A percentile compares a stretch with the other conserved stretches of the same genome.
phyloP scores from a whole-genome alignment of 2,888 invertebrate species.

The Nebria salina region DNA sequence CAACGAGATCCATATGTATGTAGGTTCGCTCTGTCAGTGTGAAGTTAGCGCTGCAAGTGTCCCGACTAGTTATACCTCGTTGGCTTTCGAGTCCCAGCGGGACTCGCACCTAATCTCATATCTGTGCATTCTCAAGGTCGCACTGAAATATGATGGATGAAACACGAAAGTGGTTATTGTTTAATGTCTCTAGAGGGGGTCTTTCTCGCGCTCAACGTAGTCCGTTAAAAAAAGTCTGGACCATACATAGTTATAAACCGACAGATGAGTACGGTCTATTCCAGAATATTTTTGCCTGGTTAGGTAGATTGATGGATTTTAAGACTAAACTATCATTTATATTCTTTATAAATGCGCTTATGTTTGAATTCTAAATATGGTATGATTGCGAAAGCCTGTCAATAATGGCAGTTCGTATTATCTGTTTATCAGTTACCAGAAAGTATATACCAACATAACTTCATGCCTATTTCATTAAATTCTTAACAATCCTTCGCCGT shows the following conservation, averaged over 20 bases:
- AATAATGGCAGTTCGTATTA: too few relatives aligned
- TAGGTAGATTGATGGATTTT: not conserved
- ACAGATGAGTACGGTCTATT: not conserved
- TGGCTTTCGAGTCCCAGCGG: not conserved
- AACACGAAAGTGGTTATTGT: conserved; percentile 63
- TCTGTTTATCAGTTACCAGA: too few relatives aligned
- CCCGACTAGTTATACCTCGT: not conserved
- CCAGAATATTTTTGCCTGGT: not conserved
- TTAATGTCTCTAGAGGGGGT: conserved; percentile 61
- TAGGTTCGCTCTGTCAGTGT: not conserved
- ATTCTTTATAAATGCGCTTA: not conserved
- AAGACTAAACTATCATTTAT: not conserved
- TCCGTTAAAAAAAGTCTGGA: not conserved
- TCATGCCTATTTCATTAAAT: too few relatives aligned
- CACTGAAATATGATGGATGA: conserved; percentile 59
- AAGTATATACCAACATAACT: too few relatives aligned
- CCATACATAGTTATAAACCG: not conserved
- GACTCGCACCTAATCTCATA: conserved; percentile 58
- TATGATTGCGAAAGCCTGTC: too few relatives aligned
- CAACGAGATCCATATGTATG: not conserved
- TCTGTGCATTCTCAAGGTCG: conserved; percentile 54
- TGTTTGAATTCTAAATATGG: not conserved
- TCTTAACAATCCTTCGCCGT: too few relatives aligned
- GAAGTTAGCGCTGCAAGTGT: not conserved
- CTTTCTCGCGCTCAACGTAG: conserved; percentile 44